These are phyloP conservation scores for Drosophila chauvacae DNA, from an alignment of 1,140 invertebrate species.

Conservation along the genomic window DNA sequence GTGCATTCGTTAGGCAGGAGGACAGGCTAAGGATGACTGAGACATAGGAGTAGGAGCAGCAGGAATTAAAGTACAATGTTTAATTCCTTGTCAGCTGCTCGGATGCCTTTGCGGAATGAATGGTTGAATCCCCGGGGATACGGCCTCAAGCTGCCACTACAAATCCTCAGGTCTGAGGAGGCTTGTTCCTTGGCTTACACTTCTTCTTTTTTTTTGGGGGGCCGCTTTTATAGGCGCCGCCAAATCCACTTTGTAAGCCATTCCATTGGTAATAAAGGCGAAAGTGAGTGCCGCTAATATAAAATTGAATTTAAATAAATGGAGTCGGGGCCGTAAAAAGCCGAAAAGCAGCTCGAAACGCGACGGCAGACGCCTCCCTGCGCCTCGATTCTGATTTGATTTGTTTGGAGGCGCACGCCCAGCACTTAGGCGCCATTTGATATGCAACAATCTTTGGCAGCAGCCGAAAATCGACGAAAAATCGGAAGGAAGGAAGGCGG, in stretches of 20 bases:
- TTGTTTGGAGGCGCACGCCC: constrained; percentile 63
- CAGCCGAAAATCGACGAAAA: constrained; percentile 24
- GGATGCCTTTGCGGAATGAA: constrained; percentile 31
- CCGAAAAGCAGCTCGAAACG: constrained; percentile 37
- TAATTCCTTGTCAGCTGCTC: constrained; percentile 39
- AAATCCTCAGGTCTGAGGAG: constrained; percentile 23
- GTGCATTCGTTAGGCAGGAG: constrained; percentile 41
- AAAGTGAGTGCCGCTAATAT: constrained; percentile 77
- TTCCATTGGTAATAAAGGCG: constrained; percentile 66
- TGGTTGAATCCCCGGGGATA: constrained; percentile 24
- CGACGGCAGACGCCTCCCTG: constrained; percentile 4
- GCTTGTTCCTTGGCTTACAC: constrained; percentile 9
- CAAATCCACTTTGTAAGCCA: constrained; percentile 79
- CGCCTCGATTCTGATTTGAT: constrained; percentile 74
- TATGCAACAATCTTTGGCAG: constrained; percentile 79
- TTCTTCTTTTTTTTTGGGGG: constrained; percentile 1
- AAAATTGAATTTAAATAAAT: constrained; percentile 83
- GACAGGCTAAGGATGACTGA: constrained; percentile 8
- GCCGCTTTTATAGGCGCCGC: constrained; percentile 53
- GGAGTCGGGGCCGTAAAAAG: constrained; percentile 72
- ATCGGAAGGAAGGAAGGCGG: constrained; percentile 40
- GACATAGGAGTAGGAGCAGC: not conserved
- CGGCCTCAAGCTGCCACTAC: constrained; percentile 10
- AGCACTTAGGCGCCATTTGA: constrained; percentile 76
- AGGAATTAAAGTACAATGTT: constrained; percentile 3